Evolutionary conservation across 2,113 vertebrate genomes (phyloP), one percentile per base, ranked within the genome.

Genomic region (Pantherophis guttatus): DNA sequence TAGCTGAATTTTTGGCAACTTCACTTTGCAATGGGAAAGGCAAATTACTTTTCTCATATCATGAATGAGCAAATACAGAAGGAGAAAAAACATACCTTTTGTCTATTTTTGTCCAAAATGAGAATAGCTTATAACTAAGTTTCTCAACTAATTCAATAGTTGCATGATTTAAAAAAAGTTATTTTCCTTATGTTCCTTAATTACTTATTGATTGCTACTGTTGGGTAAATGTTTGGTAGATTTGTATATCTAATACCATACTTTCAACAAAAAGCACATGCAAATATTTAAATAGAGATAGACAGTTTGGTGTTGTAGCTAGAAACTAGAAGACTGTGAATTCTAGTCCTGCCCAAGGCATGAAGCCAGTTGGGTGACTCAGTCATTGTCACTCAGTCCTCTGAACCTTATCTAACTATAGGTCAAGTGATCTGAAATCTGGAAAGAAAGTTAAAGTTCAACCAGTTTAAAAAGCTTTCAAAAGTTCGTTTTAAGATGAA

Each of bases 201-300:
- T 89, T 39, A 11, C 6, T 87, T 53, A 55, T 33, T 55, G 17
- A 96, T 94, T 94, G 95, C 95, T 93, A 94, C 93, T 91, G 53
- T 57, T 58, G 86, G 75, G 48, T 19, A 91, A 70, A 23, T 91
- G 57, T 87, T 39, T 95, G 21, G 19, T 52, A 29, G 54, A 21
- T 11, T 48, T 29, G 0, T 58, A 0, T 55, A 17, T 2, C 7
- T 95, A 93, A 10, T 92, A 91, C 52, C 29, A 92, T 88, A 89
- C 85, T 93, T 93, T 95, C 58, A 95, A 50, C 58, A 65, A 65
- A n/a, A 86, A 91, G 88, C 0, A 58, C 62, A 85, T 57, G 29
- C 29, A 0, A 15, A n/a, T 54, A 91, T 11, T 50, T 50, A 90
- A 26, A 19, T 39, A 81, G 6, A 81, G 33, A 1, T 39, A 21